Evolutionary conservation across 53 echinoderm and acorn worm species (phyloP).

Genomic region (Mesocentrotus franciscanus): DNA sequence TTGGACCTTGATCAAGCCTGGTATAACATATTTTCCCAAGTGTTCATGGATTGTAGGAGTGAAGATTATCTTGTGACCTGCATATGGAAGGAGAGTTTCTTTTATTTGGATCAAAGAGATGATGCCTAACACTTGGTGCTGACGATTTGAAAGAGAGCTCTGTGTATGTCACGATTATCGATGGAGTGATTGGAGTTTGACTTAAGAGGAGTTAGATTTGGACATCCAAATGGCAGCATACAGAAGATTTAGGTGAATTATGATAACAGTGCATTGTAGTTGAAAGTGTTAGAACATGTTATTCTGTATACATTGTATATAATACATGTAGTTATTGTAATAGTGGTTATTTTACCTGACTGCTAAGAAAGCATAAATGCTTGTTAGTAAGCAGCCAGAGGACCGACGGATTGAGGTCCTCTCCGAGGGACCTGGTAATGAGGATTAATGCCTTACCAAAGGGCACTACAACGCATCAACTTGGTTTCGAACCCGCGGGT

Average conservation of each 20-base stretch:
- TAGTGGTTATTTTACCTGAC: no score
- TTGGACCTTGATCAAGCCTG: not conserved
- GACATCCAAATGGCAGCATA: slow-evolving; percentile 9
- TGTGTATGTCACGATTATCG: not conserved
- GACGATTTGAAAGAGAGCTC: not conserved
- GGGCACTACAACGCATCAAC: no score
- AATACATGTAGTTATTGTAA: no score
- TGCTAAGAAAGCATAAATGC: no score
- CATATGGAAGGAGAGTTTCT: not conserved
- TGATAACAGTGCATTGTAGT: not conserved
- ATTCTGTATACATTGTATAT: no score
- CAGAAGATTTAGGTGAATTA: slow-evolving; percentile 29
- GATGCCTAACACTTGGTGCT: not conserved
- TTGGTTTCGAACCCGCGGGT: no score
- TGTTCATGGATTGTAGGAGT: not conserved
- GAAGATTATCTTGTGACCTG: not conserved
- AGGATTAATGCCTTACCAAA: no score
- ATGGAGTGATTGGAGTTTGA: not conserved
- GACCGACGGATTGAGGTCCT: no score
- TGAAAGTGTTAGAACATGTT: no score
- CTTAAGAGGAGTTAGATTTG: not conserved
- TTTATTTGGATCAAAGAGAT: not conserved
- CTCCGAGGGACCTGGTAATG: no score
- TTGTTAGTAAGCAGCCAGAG: no score
- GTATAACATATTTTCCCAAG: not conserved